Base-by-base conservation (phyloP, 2,888 invertebrate species). In the Lithosia quadra region DNA sequence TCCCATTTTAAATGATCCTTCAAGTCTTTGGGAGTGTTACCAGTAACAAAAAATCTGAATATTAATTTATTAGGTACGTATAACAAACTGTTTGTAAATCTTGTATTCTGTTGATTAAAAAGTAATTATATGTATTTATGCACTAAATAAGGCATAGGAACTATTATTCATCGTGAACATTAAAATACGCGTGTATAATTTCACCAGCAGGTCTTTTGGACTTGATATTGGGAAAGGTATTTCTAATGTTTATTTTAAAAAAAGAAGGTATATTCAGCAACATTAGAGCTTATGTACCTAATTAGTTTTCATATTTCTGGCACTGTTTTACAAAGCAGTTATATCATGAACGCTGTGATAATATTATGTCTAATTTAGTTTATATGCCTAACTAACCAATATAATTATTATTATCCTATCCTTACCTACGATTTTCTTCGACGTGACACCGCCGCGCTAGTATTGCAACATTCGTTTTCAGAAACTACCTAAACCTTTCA, bases 21-120 rank as follows among this genome's bases (percentile, higher is more conserved):
- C 18, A 49, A n/a, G 13, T 15, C 5, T 43, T 43, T 18, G 1
- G 7, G 18, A 49, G n/a, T 1, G 49, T 49, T 49, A 18, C n/a
- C n/a, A 49, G 49, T n/a, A 49, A 18, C n/a, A n/a, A 49, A 49
- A 49, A 49, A 49, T 49, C 49, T 49, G n/a, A 49, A 49, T 49
- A 49, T 49, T 49, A 49, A 49, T 49, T 49, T 49, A 49, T n/a
- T n/a, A 49, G n/a, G 43, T 43, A 39, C 7, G 39, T 39, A 11
- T 43, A 18, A 4, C 18, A 2, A 28, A 49, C 49, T 49, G 49
- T n/a, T n/a, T n/a, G n/a, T 34, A 9, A 34, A 34, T 34, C 34
- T 34, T 34, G 34, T 49, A 49, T 49, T 18, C n/a, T 18, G n/a
- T 49, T 49, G n/a, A 49, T 49, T 49, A 49, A 0, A 49, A 49